Evolutionary conservation across 2,113 vertebrate species (phyloP).

Genomic region (Struthio camelus): DNA sequence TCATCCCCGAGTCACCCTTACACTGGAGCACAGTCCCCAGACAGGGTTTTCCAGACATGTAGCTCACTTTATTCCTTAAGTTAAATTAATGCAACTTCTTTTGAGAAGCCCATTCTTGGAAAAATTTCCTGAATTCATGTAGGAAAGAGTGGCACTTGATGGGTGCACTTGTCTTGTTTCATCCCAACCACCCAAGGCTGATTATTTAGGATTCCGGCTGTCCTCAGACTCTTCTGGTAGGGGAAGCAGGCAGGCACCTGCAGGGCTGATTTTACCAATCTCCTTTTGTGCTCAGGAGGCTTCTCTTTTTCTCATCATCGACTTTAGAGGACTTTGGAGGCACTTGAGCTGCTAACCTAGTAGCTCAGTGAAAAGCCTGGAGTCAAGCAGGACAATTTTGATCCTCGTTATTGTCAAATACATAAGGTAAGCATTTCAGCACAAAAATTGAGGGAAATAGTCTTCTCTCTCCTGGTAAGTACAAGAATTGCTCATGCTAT

Average conservation of each 20-base stretch:
- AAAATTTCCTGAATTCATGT: neutral
- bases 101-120: neutral
- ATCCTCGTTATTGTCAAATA: neutral
- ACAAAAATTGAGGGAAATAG: neutral
- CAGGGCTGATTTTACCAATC: neutral
- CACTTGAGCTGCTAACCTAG: neutral
- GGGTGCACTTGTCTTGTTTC: neutral
- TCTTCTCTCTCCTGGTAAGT: neutral
- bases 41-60: constrained; percentile 40
- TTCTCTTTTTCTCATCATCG: neutral
- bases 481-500: neutral
- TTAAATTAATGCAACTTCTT: neutral
- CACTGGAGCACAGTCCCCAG: neutral
- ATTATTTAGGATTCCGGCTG: neutral
- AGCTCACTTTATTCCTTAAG: neutral
- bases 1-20: neutral
- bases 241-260: neutral
- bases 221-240: neutral
- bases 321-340: neutral
- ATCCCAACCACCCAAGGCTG: neutral
- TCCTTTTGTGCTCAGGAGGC: neutral
- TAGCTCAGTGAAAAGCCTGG: neutral
- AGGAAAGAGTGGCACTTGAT: neutral
- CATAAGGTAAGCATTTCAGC: neutral
- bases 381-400: neutral